Evolutionary conservation across 92 coral and sea anemone species (phyloP).

Genomic region (Phenganax subtilis): DNA sequence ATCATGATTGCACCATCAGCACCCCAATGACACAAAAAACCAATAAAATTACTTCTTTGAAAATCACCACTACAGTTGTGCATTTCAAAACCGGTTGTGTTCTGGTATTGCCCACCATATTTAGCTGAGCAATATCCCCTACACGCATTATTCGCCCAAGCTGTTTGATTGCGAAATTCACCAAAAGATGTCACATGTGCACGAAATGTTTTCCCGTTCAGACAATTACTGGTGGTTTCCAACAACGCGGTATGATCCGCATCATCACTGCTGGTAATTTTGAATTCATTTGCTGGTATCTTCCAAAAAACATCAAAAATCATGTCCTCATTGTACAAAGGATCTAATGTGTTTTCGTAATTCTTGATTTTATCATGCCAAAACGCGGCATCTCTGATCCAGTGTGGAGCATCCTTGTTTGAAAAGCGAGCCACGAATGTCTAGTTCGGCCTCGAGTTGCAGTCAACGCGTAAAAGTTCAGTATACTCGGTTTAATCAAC

Average conservation of each 20-base stretch:
- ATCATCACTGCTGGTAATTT: neutral
- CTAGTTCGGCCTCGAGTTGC: no score
- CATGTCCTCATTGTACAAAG: neutral
- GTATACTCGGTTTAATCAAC: no score
- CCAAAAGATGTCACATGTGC: neutral
- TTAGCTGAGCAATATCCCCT: neutral
- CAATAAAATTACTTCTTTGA: conserved; percentile 1
- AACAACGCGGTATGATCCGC: neutral
- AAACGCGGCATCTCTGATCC: neutral
- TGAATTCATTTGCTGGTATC: neutral
- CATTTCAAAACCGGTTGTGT: neutral
- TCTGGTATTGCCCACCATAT: conserved; percentile 13
- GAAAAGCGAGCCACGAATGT: no score
- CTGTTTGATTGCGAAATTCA: neutral
- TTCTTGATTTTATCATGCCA: neutral
- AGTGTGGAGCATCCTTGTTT: no score
- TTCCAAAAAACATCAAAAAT: neutral
- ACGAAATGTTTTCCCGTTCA: neutral
- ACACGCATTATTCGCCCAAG: neutral
- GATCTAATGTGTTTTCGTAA: neutral
- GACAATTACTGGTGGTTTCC: neutral
- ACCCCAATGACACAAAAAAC: neutral
- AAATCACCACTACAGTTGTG: neutral
- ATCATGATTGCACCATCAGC: neutral
- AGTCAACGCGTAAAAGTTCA: no score